Conservation (phyloP, 2,113 vertebrate species). For the Anoura caudifer region DNA sequence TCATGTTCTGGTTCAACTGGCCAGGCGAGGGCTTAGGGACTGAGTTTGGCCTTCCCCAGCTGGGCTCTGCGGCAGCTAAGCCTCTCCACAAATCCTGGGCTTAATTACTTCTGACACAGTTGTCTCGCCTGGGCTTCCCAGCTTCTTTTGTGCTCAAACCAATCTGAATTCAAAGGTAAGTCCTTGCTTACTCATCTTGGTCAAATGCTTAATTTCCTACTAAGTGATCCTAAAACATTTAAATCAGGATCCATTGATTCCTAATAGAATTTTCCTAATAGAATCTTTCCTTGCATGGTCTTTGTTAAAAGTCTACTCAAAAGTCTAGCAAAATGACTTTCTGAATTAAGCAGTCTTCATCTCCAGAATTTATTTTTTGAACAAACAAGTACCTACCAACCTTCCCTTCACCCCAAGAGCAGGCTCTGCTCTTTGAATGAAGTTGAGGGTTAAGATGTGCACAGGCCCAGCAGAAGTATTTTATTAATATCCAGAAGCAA, state of each 20-base stretch:
- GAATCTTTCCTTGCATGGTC: background rate
- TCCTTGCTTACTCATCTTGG: conserved; percentile 65
- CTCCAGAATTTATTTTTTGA: conserved; percentile 8
- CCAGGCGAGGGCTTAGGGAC: conserved; percentile 69
- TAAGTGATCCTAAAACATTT: conserved; percentile 48
- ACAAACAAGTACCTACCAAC: background rate
- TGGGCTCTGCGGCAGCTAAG: conserved; percentile 73
- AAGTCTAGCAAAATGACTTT: background rate
- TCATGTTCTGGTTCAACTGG: conserved; percentile 65
- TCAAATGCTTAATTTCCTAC: conserved; percentile 52
- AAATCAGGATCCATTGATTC: conserved; percentile 10
- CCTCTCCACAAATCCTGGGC: conserved; percentile 77
- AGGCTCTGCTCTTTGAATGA: background rate
- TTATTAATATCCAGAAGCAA: conserved; percentile 53
- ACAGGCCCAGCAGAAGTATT: background rate
- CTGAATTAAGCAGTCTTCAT: background rate
- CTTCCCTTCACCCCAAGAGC: background rate
- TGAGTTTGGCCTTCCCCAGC: conserved; percentile 66
- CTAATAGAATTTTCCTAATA: background rate
- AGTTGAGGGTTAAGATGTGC: background rate
- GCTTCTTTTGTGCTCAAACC: conserved; percentile 69
- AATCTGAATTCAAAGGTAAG: conserved; percentile 65
- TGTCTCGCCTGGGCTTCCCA: conserved; percentile 69
- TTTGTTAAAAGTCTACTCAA: conserved; percentile 35
- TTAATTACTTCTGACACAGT: conserved; percentile 79